phyloP scores from a whole-genome alignment of 2,797 vertebrate species.

The Furcifer pardalis region DNA sequence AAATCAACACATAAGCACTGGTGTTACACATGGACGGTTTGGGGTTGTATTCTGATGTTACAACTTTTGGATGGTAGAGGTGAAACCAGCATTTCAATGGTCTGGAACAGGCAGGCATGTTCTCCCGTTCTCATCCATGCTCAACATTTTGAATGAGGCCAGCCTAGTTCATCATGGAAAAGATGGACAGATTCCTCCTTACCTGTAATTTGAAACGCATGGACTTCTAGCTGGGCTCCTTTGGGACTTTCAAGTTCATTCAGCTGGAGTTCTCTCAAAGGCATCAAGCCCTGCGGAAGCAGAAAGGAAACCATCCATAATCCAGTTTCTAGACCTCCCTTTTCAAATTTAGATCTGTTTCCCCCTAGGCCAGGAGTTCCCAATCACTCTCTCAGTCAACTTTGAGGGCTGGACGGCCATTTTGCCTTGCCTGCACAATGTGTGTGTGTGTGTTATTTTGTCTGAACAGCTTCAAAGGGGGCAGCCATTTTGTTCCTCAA shows the following conservation, averaged over 20 bases:
- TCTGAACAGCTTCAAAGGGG: too few relatives aligned
- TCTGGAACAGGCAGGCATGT: not conserved
- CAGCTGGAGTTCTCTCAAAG: constrained; percentile 86
- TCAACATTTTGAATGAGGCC: not conserved
- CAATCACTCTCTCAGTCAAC: too few relatives aligned
- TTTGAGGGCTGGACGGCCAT: too few relatives aligned
- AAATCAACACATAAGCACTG: not conserved
- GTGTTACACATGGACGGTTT: too few relatives aligned
- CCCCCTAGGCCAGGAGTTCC: too few relatives aligned
- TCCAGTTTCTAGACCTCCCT: accelerated
- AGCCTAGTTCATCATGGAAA: accelerated
- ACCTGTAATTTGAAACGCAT: constrained; percentile 91
- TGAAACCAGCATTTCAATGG: not conserved
- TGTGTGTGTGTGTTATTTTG: too few relatives aligned
- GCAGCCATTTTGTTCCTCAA: too few relatives aligned
- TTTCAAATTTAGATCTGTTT: accelerated
- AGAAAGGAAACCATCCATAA: not conserved
- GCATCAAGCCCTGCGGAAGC: constrained; percentile 86
- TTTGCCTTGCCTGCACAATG: too few relatives aligned
- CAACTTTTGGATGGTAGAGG: not conserved
- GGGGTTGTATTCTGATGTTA: not conserved
- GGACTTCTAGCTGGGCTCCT: constrained; percentile 77
- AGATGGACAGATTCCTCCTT: constrained; percentile 17
- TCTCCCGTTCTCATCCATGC: not conserved
- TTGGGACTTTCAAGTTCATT: constrained; percentile 77